Percentiles rank a stretch among this genome's conserved stretches.
phyloP scores from a whole-genome alignment of 2,113 vertebrate genomes.

The Cichladusa arquata region DNA sequence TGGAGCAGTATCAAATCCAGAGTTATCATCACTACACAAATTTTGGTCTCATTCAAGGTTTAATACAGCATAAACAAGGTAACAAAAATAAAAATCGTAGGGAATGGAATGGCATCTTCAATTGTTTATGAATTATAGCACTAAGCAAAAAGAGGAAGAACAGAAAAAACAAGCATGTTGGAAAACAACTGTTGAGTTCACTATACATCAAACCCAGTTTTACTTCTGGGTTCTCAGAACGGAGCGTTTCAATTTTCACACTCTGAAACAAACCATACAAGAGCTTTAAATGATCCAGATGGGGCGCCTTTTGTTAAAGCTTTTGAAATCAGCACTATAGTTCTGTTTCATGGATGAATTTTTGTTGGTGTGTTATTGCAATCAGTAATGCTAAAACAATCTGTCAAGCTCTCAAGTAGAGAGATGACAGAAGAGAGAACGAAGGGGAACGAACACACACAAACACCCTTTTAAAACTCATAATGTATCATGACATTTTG shows the following conservation, averaged over 20 bases:
- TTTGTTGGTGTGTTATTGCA: conserved; percentile 33
- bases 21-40: neutral
- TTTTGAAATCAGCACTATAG: conserved; percentile 41
- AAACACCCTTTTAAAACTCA: neutral
- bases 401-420: conserved; percentile 15
- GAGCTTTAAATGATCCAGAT: conserved; percentile 50
- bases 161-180: neutral
- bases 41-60: neutral
- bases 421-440: conserved; percentile 28
- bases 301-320: conserved; percentile 21
- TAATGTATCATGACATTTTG: neutral
- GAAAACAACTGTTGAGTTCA: conserved; percentile 6
- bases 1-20: neutral
- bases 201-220: conserved; percentile 19
- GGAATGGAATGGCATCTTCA: neutral
- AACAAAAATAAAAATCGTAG: neutral
- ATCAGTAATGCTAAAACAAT: conserved; percentile 54
- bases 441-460: neutral
- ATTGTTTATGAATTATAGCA: neutral
- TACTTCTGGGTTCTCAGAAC: conserved; percentile 22
- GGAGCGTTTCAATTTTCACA: conserved; percentile 33
- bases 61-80: neutral
- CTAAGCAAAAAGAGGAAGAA: neutral
- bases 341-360: conserved; percentile 31
- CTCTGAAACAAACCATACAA: conserved; percentile 46